A percentile compares a stretch with the other conserved stretches of the same genome.
phyloP scores from a whole-genome alignment of 2,797 vertebrate species.

The Sandelia bainsii region DNA sequence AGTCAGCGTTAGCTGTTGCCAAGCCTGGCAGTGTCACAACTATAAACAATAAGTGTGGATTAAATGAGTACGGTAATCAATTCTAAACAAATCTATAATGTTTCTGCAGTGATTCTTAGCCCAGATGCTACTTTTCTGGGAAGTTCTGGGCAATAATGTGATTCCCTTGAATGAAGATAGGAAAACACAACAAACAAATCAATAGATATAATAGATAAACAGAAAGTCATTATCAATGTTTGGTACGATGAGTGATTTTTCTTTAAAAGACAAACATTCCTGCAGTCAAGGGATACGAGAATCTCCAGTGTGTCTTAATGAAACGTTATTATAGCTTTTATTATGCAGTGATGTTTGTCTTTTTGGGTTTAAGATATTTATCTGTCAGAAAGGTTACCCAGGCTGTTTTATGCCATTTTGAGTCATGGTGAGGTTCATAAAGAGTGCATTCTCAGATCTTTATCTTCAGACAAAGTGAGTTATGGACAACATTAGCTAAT shows the following conservation, averaged over 20 bases:
- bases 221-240: conserved; percentile 25
- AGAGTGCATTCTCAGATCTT: not conserved
- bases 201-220: conserved; percentile 30
- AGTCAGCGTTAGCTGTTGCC: conserved; percentile 52
- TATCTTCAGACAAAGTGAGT: conserved; percentile 15
- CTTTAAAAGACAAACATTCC: not conserved
- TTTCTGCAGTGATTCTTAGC: conserved; percentile 19
- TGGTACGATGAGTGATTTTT: not conserved
- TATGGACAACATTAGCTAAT: conserved; percentile 11
- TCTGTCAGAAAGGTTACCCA: not conserved
- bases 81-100: conserved; percentile 29
- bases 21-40: conserved; percentile 42
- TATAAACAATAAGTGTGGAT: conserved; percentile 55
- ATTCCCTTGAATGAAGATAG: conserved; percentile 11
- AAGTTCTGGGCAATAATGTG: conserved; percentile 1
- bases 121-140: not conserved
- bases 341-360: not conserved
- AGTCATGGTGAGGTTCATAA: not conserved
- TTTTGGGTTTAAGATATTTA: conserved; percentile 2
- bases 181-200: conserved; percentile 20
- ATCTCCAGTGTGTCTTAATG: not conserved
- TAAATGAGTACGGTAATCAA: conserved; percentile 52
- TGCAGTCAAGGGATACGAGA: not conserved
- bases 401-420: not conserved
- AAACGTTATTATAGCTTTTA: not conserved